These are phyloP conservation scores for Carassius carassius DNA, from an alignment of 2,113 vertebrate genomes.

Conservation along the genomic window DNA sequence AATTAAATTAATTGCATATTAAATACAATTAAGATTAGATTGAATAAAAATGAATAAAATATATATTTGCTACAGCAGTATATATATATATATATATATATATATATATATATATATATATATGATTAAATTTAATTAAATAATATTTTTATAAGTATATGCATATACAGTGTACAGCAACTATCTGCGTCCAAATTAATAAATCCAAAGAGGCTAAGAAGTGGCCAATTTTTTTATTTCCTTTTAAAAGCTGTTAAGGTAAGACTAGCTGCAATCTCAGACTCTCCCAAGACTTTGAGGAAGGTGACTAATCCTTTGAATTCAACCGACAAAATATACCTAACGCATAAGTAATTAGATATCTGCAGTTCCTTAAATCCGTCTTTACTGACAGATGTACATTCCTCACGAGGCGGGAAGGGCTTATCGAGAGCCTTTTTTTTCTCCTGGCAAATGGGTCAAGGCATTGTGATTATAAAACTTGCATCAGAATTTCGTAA, in stretches of 20 bases:
- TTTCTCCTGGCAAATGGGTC: constrained; percentile 36
- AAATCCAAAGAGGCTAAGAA: no score
- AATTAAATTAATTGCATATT: background rate
- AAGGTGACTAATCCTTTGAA: constrained; percentile 3
- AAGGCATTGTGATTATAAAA: constrained; percentile 47
- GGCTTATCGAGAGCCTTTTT: background rate
- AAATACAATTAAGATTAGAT: background rate
- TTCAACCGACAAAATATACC: constrained; percentile 1
- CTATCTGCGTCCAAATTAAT: no score
- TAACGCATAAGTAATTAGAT: constrained; percentile 14
- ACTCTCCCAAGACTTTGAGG: background rate
- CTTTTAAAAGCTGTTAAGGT: background rate
- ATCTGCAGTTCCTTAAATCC: constrained; percentile 17
- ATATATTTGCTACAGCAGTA: background rate
- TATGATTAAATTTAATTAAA: no score
- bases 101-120: background rate
- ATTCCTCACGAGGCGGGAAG: background rate
- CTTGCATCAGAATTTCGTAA: constrained; percentile 46
- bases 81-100: background rate
- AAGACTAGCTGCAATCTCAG: background rate
- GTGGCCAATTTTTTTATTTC: no score
- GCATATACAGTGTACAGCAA: background rate
- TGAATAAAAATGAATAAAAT: background rate
- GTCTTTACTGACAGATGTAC: background rate
- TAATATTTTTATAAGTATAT: no score